A percentile compares a stretch with the other conserved stretches of the same genome.
phyloP scores from a whole-genome alignment of 2,797 vertebrate genomes.

The Sphenopsis melanotis region DNA sequence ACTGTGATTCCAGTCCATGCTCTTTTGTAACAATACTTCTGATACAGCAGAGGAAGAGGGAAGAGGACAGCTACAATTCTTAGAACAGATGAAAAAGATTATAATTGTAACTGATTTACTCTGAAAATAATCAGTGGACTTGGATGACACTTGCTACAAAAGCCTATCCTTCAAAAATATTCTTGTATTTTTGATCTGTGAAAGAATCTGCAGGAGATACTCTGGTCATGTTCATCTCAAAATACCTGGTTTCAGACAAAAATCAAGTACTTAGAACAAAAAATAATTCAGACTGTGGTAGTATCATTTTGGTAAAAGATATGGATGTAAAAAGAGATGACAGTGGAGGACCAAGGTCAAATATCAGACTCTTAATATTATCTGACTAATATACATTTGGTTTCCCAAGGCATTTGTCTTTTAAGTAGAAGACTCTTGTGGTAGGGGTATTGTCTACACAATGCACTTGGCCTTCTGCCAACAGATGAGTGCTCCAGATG shows the following conservation, averaged over 20 bases:
- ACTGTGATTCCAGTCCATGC: neutral
- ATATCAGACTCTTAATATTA: neutral
- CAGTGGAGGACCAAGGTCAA: neutral
- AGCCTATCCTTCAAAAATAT: neutral
- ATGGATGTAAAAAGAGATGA: neutral
- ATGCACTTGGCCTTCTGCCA: constrained; percentile 40
- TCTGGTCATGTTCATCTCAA: neutral
- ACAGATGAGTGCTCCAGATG: constrained; percentile 20
- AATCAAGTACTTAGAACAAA: neutral
- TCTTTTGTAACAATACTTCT: neutral
- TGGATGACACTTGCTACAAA: neutral
- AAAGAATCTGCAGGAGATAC: neutral
- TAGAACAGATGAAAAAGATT: neutral
- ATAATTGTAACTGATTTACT: neutral
- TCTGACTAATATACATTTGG: neutral
- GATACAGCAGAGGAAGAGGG: neutral
- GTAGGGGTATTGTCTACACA: constrained; percentile 29
- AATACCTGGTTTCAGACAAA: neutral
- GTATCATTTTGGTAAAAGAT: neutral
- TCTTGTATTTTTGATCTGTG: neutral
- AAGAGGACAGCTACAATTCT: neutral
- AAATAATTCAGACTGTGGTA: neutral
- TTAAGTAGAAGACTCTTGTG: neutral
- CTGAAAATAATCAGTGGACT: neutral
- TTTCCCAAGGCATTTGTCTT: neutral